A percentile compares a stretch with the other conserved stretches of the same genome.
Conservation (phyloP, 1,140 invertebrate species). For the Drosophila nasuta region DNA sequence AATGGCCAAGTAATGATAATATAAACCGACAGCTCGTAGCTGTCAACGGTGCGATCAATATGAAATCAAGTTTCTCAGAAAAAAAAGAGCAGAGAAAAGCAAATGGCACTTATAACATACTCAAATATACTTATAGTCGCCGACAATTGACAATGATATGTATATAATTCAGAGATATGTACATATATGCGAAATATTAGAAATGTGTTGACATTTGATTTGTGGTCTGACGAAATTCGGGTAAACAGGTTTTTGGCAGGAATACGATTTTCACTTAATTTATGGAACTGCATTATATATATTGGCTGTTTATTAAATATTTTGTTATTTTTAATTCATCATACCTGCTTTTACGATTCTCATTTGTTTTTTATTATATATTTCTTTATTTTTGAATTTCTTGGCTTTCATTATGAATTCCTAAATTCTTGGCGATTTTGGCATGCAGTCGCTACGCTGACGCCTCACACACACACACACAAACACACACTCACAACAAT, state of each 20-base stretch:
- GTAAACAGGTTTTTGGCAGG: conserved; percentile 10
- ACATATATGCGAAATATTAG: background rate
- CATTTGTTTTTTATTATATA: background rate
- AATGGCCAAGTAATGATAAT: conserved; percentile 42
- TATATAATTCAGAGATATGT: background rate
- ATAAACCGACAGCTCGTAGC: conserved; percentile 23
- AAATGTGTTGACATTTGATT: conserved; percentile 22
- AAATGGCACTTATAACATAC: conserved; percentile 3
- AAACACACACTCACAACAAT: conserved; percentile 1
- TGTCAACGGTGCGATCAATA: conserved; percentile 41
- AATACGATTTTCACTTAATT: background rate
- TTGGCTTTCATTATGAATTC: background rate
- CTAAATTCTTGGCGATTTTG: conserved; percentile 5
- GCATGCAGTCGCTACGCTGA: conserved; percentile 12
- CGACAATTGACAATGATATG: conserved; percentile 5
- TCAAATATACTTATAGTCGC: background rate
- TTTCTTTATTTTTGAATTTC: background rate
- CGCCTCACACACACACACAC: background rate
- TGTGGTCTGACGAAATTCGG: conserved; percentile 6
- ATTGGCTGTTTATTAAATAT: background rate
- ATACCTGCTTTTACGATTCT: conserved; percentile 4
- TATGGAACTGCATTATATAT: conserved; percentile 2
- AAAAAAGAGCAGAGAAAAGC: too few species aligned
- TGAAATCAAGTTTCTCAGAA: conserved; percentile 28
- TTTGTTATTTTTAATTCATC: conserved; percentile 2